Base-by-base conservation (phyloP, 1,140 invertebrate genomes). In the Uloborus diversus region DNA sequence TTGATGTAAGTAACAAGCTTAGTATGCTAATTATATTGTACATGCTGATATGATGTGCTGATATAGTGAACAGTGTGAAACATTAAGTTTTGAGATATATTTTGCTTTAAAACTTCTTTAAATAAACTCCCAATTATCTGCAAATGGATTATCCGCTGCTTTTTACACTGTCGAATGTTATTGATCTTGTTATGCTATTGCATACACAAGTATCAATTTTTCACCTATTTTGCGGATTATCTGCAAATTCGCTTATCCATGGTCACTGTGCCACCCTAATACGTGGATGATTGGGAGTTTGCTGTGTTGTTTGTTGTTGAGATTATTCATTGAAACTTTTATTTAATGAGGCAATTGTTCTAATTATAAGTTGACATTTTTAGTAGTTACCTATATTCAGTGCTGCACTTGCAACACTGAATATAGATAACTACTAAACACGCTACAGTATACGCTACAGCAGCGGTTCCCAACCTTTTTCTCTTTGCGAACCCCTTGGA, bases 1-100 rank as follows among this genome's bases (percentile, higher is more conserved):
- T 75, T 51, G 59, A 75, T 4, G 71, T 75, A 64, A 75, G 71
- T 64, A 51, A 68, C 27, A 14, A 3, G 2, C 25, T 42, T 1
- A 4, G 3, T 5, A 17, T 14, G 20, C 2, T 1, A n/a, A 13
- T 30, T 64, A n/a, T 5, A 64, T n/a, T n/a, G n/a, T n/a, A n/a
- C n/a, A 30, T 32, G 17, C 32, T 37, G n/a, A 33, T 17, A 5
- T 25, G 7, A 7, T 7, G 17, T 2, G 17, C 0, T 2, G 17
- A 17, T 37, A 9, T 28, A 20, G 32, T n/a, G 14, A 4, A 42
- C 11, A 17, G 9, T 5, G 11, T 37, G n/a, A 33, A 32, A 33
- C 32, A 28, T 27, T 7, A 28, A 5, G 27, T 66, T 3, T 35
- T 4, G n/a, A 47, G 5, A 23, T 23, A 27, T 17, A 1, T 47